Percentiles rank a stretch among this genome's conserved stretches.
Conservation (phyloP, 2,797 vertebrate genomes). For the Calcarius lapponicus region DNA sequence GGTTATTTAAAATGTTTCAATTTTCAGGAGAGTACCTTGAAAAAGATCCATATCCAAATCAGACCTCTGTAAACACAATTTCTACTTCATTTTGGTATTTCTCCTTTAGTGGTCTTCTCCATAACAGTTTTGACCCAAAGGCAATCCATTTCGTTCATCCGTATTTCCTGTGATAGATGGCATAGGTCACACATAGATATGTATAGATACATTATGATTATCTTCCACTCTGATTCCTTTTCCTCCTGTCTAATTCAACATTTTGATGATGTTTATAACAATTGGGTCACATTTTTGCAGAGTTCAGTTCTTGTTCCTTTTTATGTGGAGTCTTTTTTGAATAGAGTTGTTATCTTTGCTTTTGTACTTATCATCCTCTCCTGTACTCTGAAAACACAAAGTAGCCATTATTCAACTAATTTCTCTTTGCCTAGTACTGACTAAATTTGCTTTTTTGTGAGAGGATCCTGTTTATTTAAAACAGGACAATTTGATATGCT, state of each 20-base stretch:
- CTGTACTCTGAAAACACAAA: neutral
- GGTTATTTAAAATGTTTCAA: neutral
- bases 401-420: neutral
- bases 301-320: neutral
- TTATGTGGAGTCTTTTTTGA: neutral
- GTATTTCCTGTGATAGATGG: neutral
- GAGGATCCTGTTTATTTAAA: neutral
- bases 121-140: neutral
- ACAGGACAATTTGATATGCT: rapidly evolving
- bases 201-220: neutral
- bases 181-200: neutral
- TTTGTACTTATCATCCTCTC: neutral
- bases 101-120: neutral
- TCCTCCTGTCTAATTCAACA: neutral
- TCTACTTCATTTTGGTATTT: neutral
- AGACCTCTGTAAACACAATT: neutral
- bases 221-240: neutral
- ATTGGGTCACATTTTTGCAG: neutral
- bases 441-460: neutral
- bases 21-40: neutral
- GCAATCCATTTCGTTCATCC: neutral
- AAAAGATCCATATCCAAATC: neutral
- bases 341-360: neutral
- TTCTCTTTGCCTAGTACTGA: neutral
- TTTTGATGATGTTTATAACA: neutral